Base-by-base conservation (phyloP, 2,797 vertebrate species). In the Lutjanus argentimaculatus region DNA sequence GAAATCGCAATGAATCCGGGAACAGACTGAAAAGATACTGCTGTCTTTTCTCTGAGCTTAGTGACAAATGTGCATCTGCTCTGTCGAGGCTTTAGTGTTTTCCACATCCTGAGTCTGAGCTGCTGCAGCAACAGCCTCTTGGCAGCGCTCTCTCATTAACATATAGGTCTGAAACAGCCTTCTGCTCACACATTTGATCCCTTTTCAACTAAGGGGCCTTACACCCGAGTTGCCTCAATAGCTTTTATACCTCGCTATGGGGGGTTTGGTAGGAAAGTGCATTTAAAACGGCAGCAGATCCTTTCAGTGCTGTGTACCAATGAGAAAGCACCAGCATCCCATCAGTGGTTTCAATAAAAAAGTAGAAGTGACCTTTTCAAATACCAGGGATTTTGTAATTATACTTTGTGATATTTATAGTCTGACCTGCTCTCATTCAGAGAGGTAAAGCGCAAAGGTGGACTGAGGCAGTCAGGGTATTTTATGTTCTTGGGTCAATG, bases 121-220 rank as follows among this genome's bases (percentile, higher is more conserved):
- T 55, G 66, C 77, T 70, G 63, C 55, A 77, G 45, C 17, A 48
- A 42, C 74, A 77, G 70, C 77, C 57, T 73, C 64, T 82, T 93
- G 89, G 89, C 91, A 86, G 77, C 6, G 67, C 25, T 62, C 17
- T 72, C 87, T 87, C 85, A 94, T 94, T 93, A 91, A 84, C 90
- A 91, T 85, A 75, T 55, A 87, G 71, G 55, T 85, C 85, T 89
- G 59, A 89, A 88, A 81, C 83, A 68, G 88, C 72, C 77, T 61
- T 82, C 77, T 75, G 65, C 89, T 88, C 72, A 67, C 86, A 68
- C 83, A 77, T 89, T 91, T 90, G 86, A 87, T 92, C 84, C 64
- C 87, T 84, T 93, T 91, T 91, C 85, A 89, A 64, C 58, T 16
- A 71, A 64, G 86, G 84, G 85, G 89, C 88, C 89, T 83, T 67